Percentiles rank a stretch among this genome's conserved stretches.
Conservation (phyloP, 2,888 invertebrate genomes). For the Ischnus inquisitorius region DNA sequence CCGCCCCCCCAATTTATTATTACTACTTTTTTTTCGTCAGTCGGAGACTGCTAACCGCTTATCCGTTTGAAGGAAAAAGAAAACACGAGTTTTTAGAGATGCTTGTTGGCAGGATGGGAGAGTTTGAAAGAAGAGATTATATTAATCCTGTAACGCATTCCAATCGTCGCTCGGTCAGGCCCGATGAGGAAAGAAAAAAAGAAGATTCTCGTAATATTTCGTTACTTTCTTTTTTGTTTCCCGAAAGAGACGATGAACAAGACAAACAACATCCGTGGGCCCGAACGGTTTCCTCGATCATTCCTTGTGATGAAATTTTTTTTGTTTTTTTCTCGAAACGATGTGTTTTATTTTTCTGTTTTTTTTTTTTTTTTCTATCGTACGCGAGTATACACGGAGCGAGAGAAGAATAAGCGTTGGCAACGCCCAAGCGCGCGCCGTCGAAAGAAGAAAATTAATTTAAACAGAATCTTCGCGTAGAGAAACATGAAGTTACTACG, state of each 20-base stretch:
- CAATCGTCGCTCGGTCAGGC: constrained; percentile 60
- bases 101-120: constrained; percentile 50
- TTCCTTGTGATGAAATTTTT: constrained; percentile 55
- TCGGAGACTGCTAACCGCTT: constrained; percentile 47
- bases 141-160: constrained; percentile 63
- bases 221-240: constrained; percentile 28
- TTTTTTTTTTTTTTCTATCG: constrained; percentile 21
- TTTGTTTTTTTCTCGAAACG: constrained; percentile 31
- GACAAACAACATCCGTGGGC: constrained; percentile 36
- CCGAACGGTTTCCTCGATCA: constrained; percentile 60
- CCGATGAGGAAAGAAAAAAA: constrained; percentile 40
- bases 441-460: neutral
- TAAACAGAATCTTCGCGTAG: constrained; percentile 26
- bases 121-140: constrained; percentile 12
- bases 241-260: constrained; percentile 38
- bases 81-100: constrained; percentile 45
- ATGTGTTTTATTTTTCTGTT: constrained; percentile 8
- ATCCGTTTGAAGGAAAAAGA: constrained; percentile 30
- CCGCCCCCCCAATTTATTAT: neutral
- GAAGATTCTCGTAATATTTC: constrained; percentile 38
- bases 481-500: constrained; percentile 50
- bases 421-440: constrained; percentile 1
- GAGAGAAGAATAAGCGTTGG: constrained; percentile 27
- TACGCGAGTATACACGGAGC: constrained; percentile 9
- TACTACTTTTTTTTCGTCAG: constrained; percentile 3